phyloP scores from a whole-genome alignment of 2,113 vertebrate species.

The Pseudolaguvia tuberculata region DNA sequence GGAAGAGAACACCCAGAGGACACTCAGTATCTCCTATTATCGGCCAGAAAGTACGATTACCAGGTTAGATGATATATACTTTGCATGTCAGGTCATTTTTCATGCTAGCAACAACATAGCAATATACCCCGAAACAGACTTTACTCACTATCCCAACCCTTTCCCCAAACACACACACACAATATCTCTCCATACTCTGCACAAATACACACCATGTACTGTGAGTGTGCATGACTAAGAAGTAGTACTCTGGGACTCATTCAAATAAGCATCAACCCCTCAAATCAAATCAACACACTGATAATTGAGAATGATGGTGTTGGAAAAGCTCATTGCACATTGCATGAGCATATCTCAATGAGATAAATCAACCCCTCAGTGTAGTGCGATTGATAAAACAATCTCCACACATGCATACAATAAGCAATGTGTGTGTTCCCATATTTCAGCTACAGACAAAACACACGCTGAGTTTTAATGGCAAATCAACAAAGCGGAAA shows the following conservation, averaged over 20 bases:
- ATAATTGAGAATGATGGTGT: conserved; percentile 37
- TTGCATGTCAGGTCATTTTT: conserved; percentile 52
- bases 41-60: conserved; percentile 29
- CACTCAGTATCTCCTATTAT: conserved; percentile 21
- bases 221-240: conserved; percentile 28
- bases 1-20: background rate
- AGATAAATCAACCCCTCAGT: conserved; percentile 28
- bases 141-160: conserved; percentile 48
- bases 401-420: background rate
- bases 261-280: conserved; percentile 28
- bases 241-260: conserved; percentile 24
- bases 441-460: conserved; percentile 53
- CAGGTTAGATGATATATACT: conserved; percentile 20
- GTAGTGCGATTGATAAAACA: background rate
- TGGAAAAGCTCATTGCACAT: conserved; percentile 7
- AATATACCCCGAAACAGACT: conserved; percentile 50
- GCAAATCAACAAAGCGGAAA: conserved; percentile 72
- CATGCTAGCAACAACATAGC: conserved; percentile 55
- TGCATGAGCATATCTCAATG: background rate
- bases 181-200: background rate
- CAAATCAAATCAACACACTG: conserved; percentile 37
- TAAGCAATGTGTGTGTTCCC: conserved; percentile 30
- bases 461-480: conserved; percentile 64
- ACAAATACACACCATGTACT: background rate
- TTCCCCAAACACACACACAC: conserved; percentile 38